A percentile compares a stretch with the other conserved stretches of the same genome.
Evolutionary conservation across 2,888 invertebrate species (phyloP).

Genomic region (Timandra comae): DNA sequence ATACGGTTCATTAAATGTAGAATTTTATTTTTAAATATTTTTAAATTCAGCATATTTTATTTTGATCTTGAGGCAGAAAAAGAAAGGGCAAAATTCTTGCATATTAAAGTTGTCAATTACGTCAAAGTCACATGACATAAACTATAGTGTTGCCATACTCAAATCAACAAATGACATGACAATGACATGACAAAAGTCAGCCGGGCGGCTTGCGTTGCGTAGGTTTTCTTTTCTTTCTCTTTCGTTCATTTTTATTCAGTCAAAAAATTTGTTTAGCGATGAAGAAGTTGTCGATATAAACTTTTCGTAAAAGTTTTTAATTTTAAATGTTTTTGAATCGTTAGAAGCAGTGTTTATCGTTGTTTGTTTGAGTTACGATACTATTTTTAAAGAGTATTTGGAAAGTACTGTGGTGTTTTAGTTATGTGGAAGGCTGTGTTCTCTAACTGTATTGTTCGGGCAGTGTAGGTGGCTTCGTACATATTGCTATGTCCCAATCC

Average conservation of each 20-base stretch:
- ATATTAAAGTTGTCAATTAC: too few species aligned
- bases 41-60: too few species aligned
- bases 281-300: conserved; percentile 54
- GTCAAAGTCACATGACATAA: too few species aligned
- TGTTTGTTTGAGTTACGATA: background rate
- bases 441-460: conserved; percentile 61
- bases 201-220: conserved; percentile 28
- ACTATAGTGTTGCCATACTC: too few species aligned
- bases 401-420: conserved; percentile 27
- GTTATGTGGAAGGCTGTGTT: conserved; percentile 32
- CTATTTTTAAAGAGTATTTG: too few species aligned
- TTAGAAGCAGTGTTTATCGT: background rate
- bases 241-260: conserved; percentile 39
- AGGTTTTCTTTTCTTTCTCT: conserved; percentile 20
- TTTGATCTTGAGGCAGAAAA: too few species aligned
- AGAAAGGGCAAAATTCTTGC: too few species aligned
- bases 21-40: too few species aligned
- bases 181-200: too few species aligned
- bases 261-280: conserved; percentile 33
- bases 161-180: too few species aligned
- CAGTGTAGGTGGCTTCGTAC: conserved; percentile 72
- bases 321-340: background rate
- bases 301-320: conserved; percentile 34
- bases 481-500: conserved; percentile 49
- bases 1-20: too few species aligned